Percentiles rank a stretch among this genome's conserved stretches.
Conservation (phyloP, 1,140 invertebrate genomes). For the Drosophila tsacasi region DNA sequence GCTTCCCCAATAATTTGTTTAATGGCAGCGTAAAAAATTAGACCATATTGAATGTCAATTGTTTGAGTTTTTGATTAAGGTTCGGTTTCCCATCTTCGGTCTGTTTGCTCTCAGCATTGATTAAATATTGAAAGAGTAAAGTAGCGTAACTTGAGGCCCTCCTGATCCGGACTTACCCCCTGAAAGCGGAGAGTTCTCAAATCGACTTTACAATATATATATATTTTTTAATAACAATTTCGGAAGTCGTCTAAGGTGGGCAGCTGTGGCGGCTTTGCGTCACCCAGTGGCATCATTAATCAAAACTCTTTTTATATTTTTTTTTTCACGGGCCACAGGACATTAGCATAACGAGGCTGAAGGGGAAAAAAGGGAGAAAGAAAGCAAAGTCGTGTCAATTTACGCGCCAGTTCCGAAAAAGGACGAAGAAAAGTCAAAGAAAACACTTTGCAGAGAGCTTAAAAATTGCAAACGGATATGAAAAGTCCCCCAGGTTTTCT, state of each 20-base stretch:
- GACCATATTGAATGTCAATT: constrained; percentile 85
- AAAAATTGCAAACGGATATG: constrained; percentile 78
- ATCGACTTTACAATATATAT: constrained; percentile 24
- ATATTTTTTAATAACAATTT: constrained; percentile 39
- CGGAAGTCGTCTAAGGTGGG: constrained; percentile 26
- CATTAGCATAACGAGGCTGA: constrained; percentile 75
- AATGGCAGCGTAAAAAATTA: constrained; percentile 85
- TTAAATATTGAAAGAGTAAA: constrained; percentile 80
- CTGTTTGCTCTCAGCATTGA: constrained; percentile 64
- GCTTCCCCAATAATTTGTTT: constrained; percentile 80
- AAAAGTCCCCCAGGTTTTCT: constrained; percentile 46
- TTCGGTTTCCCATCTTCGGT: constrained; percentile 17
- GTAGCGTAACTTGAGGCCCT: constrained; percentile 65
- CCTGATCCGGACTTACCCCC: constrained; percentile 16
- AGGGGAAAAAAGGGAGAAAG: constrained; percentile 31
- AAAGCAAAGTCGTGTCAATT: constrained; percentile 81
- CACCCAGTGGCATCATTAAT: constrained; percentile 72
- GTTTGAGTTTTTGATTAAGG: constrained; percentile 84
- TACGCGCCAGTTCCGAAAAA: constrained; percentile 53
- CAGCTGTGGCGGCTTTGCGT: constrained; percentile 61
- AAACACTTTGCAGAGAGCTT: constrained; percentile 59
- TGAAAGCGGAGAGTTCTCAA: constrained; percentile 24
- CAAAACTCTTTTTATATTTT: constrained; percentile 76
- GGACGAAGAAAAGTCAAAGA: constrained; percentile 34
- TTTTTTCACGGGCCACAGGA: constrained; percentile 49